Conservation (phyloP, 2,888 invertebrate genomes). For the Stenolophus ochropezus region DNA sequence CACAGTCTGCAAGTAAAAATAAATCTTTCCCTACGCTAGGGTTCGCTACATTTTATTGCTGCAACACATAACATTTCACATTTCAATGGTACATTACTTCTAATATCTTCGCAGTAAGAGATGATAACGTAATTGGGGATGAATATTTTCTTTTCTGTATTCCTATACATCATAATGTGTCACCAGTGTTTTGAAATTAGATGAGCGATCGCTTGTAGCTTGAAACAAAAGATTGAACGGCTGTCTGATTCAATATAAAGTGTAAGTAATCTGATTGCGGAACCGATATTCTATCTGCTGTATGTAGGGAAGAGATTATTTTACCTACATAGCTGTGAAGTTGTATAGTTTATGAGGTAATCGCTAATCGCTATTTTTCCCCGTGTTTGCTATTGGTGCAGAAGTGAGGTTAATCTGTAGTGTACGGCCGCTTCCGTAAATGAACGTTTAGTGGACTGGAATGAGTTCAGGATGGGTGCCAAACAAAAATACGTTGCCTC, state of each 20-base stretch:
- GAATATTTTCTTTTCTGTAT: constrained; percentile 16
- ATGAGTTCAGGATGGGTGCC: constrained; percentile 55
- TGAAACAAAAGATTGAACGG: constrained; percentile 55
- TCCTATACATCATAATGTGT: constrained; percentile 45
- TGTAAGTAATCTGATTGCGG: constrained; percentile 47
- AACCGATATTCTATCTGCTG: neutral
- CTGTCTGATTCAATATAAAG: constrained; percentile 52
- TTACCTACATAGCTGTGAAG: neutral
- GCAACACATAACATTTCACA: too few relatives aligned
- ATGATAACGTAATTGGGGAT: constrained; percentile 4
- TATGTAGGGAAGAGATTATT: neutral
- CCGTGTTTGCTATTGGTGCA: neutral
- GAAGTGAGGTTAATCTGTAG: neutral
- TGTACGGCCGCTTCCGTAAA: constrained; percentile 12
- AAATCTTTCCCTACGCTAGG: constrained; percentile 14
- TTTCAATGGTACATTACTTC: too few relatives aligned
- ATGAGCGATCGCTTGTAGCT: constrained; percentile 51
- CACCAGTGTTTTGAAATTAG: constrained; percentile 50
- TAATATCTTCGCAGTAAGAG: too few relatives aligned
- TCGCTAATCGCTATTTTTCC: neutral
- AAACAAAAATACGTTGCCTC: constrained; percentile 55
- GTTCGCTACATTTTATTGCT: neutral
- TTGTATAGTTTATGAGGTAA: neutral
- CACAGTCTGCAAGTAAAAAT: neutral
- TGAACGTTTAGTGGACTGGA: constrained; percentile 48